Evolutionary conservation across 2,888 invertebrate genomes (phyloP).

Genomic region (Sycophila texana): DNA sequence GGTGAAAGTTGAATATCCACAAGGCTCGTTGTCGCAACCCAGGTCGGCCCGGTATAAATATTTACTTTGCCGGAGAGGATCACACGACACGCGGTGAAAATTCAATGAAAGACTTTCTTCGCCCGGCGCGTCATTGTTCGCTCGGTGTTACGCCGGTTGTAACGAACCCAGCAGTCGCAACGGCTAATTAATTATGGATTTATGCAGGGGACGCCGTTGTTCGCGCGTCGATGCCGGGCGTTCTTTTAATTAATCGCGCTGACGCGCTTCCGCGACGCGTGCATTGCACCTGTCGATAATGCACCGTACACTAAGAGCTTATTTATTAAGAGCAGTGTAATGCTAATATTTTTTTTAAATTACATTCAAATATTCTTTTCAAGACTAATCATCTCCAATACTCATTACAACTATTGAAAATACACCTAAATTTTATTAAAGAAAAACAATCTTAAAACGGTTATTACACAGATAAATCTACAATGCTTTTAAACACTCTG

Average conservation of each 20-base stretch:
- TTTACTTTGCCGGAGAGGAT: constrained; percentile 31
- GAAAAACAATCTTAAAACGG: too few species aligned
- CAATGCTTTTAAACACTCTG: too few species aligned
- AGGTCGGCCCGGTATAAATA: constrained; percentile 31
- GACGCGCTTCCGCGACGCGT: background rate
- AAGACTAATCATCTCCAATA: too few species aligned
- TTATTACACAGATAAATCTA: too few species aligned
- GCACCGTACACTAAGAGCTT: too few species aligned
- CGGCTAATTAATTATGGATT: constrained; percentile 30
- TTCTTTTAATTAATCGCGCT: background rate
- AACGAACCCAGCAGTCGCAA: constrained; percentile 10
- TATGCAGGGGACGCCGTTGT: constrained; percentile 7
- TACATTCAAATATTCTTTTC: too few species aligned
- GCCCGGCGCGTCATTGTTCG: constrained; percentile 20
- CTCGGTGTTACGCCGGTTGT: constrained; percentile 6
- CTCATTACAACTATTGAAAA: too few species aligned
- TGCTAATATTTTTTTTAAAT: too few species aligned
- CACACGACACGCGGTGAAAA: constrained; percentile 30
- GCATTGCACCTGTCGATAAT: too few species aligned
- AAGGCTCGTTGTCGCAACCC: too few species aligned
- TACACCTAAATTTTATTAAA: too few species aligned
- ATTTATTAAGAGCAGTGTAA: background rate
- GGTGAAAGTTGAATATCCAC: constrained; percentile 38
- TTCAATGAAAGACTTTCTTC: constrained; percentile 50
- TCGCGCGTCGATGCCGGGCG: background rate